These are phyloP conservation scores for Microplitis deprimator DNA, from an alignment of 2,888 invertebrate genomes.

Conservation along the genomic window DNA sequence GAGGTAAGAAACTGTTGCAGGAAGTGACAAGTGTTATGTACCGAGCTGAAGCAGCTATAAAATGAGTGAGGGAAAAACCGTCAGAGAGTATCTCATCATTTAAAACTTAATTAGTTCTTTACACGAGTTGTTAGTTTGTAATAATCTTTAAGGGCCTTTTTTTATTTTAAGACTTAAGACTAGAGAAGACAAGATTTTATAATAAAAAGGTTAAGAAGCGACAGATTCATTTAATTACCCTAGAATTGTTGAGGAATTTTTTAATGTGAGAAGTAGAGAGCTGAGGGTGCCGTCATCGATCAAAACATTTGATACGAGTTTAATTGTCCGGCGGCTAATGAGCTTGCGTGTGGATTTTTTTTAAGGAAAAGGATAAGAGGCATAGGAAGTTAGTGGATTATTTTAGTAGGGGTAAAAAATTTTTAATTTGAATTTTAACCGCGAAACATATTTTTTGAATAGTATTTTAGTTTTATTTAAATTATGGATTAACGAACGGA, in stretches of 20 bases:
- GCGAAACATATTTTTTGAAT: no score
- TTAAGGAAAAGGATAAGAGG: no score
- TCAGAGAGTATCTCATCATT: conserved; percentile 48
- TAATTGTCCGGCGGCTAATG: no score
- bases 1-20: conserved; percentile 44
- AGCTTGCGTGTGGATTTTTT: no score
- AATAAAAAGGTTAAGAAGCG: conserved; percentile 15
- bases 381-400: no score
- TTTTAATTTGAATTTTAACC: no score
- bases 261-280: not conserved
- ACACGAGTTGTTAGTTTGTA: conserved; percentile 56
- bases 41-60: conserved; percentile 38
- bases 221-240: not conserved
- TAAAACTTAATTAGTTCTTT: conserved; percentile 62
- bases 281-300: not conserved
- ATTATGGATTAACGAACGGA: no score
- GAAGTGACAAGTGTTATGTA: conserved; percentile 54
- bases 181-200: no score
- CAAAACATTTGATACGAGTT: no score
- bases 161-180: not conserved
- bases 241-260: not conserved
- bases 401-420: no score
- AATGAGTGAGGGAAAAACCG: conserved; percentile 54
- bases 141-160: conserved; percentile 45
- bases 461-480: no score